Percentiles rank a stretch among this genome's conserved stretches.
Evolutionary conservation across 1,140 invertebrate species (phyloP).

Genomic region (Phenacoccus solenopsis): DNA sequence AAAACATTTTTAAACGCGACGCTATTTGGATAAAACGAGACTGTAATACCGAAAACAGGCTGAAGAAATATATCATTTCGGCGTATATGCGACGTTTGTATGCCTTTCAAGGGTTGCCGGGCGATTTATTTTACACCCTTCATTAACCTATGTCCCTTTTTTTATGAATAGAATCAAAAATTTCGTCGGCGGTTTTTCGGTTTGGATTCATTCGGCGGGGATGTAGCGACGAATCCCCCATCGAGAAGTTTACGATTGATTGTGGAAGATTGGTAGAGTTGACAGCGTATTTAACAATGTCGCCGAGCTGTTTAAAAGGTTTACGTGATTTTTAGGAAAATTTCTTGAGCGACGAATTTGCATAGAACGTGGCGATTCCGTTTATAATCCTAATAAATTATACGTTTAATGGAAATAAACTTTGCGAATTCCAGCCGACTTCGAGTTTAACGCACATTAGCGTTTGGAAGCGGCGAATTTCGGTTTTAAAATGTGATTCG

Average conservation of each 20-base stretch:
- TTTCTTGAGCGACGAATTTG: not conserved
- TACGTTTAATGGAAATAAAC: not conserved
- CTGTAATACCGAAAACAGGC: no score
- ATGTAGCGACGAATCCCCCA: no score
- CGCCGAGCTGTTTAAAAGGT: not conserved
- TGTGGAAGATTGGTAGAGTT: not conserved
- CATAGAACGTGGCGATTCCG: not conserved
- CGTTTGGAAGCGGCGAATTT: not conserved
- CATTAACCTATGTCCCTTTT: constrained; percentile 10
- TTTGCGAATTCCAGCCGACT: not conserved
- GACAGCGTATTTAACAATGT: constrained; percentile 14
- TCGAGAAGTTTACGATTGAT: not conserved
- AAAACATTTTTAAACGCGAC: no score
- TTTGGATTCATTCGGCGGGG: not conserved
- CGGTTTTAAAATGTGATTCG: constrained; percentile 1
- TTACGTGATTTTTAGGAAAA: not conserved
- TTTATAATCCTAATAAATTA: not conserved
- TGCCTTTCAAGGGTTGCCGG: not conserved
- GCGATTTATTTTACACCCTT: constrained; percentile 11
- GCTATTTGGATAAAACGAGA: no score
- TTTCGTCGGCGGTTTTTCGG: not conserved
- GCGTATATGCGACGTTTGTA: no score
- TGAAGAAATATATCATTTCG: not conserved
- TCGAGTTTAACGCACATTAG: not conserved
- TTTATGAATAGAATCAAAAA: not conserved